Evolutionary conservation across 92 coral and sea anemone genomes (phyloP), one percentile per base, ranked within the genome.

Genomic region (Micromussa lordhowensis): DNA sequence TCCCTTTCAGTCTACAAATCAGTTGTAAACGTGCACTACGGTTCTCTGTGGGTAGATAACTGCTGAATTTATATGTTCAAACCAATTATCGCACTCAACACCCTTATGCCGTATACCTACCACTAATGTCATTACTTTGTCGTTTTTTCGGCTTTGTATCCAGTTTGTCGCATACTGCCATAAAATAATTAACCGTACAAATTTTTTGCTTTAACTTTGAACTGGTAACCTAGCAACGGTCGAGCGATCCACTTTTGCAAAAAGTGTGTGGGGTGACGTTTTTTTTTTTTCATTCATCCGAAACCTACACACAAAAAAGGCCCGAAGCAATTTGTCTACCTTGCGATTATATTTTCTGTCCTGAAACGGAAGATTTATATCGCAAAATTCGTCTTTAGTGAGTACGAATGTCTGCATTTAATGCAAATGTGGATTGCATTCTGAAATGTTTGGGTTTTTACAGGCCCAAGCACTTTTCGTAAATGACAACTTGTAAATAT

Each of bases 181-280:
- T 18, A 17, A 73, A 35, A 73, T 44, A 44, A 44, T 44, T 44
- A 44, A 44, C 51, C 51, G 51, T 44, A 44, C 51, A 44, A 44
- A 5, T 44, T 44, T 44, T 44, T 44, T 44, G n/a, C 18, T 32
- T 35, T 18, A 32, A 73, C 44, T 71, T 38, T 4, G n/a, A 36
- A n/a, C 78, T 21, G 53, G 78, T 73, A 34, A 73, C 78, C 49
- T 73, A 36, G 78, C 78, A 73, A 73, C 78, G 29, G 78, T 12
- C 13, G 11, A 21, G 78, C 15, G 78, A 73, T 73, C 78, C 51
- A 38, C 78, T 19, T 28, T 19, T 73, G 49, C 22, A 70, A 8
- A 70, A 5, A 61, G 28, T 26, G 3, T 26, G 71, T 14, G 34
- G n/a, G 71, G 13, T 24, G 15, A n/a, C n/a, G n/a, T 66, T 66